These are phyloP conservation scores for Thunnus maccoyii DNA, from an alignment of 2,113 vertebrate species.

Conservation along the genomic window DNA sequence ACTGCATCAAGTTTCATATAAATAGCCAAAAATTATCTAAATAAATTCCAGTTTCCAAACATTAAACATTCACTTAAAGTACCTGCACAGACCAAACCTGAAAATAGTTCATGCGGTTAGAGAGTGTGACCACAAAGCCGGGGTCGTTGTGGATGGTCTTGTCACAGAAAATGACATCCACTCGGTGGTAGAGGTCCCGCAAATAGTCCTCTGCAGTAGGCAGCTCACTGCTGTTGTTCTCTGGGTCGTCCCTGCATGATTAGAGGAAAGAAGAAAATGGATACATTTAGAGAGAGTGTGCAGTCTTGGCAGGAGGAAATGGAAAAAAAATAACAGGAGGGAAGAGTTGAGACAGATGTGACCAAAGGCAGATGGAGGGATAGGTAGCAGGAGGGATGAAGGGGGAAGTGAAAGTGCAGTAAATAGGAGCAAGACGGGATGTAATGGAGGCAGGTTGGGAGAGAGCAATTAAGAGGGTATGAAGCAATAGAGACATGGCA, in stretches of 20 bases:
- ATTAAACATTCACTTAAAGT: neutral
- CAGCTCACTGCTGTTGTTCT: slow-evolving; percentile 96
- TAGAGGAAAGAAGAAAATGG: neutral
- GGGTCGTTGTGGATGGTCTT: slow-evolving; percentile 99
- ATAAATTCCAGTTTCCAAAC: too few species aligned
- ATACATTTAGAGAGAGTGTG: neutral
- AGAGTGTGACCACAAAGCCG: slow-evolving; percentile 98
- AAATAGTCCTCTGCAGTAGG: slow-evolving; percentile 99
- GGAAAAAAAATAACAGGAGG: too few species aligned
- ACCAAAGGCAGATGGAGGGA: neutral
- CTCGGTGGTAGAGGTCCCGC: slow-evolving; percentile 96
- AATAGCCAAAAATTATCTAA: too few species aligned
- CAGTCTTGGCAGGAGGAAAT: neutral
- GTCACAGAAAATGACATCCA: slow-evolving; percentile 99
- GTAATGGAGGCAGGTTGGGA: neutral
- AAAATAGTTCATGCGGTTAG: slow-evolving; percentile 99
- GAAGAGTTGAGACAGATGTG: neutral
- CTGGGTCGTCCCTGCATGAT: slow-evolving; percentile 92
- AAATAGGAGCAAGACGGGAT: neutral
- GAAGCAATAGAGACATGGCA: neutral
- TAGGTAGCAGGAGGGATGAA: neutral
- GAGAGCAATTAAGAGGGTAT: neutral
- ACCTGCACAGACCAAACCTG: slow-evolving; percentile 83
- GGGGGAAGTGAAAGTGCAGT: neutral
- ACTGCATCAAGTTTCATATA: too few species aligned